Base-by-base conservation (phyloP, 2,888 invertebrate species). In the Pollenia amentaria region DNA sequence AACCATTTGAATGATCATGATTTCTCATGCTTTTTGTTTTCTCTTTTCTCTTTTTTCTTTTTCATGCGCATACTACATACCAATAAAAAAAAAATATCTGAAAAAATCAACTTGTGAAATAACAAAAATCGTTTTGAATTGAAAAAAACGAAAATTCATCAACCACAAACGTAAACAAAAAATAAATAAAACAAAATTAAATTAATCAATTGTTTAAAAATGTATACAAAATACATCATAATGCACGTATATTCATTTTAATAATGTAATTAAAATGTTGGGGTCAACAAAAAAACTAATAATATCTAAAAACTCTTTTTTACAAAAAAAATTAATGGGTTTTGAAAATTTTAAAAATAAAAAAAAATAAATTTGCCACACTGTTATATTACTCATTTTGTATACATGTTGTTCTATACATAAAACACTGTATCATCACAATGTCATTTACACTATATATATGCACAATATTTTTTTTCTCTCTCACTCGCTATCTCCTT, bases 51-150 rank as follows among this genome's bases (percentile, higher is more conserved):
- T 91, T 92, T 90, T 92, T 91, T 91, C 90, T 90, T 90, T 91
- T 92, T 85, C 86, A 91, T 92, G 91, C 89, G 91, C 91, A 91
- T 92, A 91, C 90, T 90, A 90, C 91, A 91, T 92, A 90, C 89
- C 90, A 90, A 89, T 89, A 60, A 88, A 88, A 88, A 77, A 77
- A 80, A 79, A n/a, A 80, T 81, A 64, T 81, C 83, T 84, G 11
- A 70, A 88, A 46, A 88, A 84, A 79, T 86, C 83, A 64, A 85
- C 79, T 80, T 80, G 79, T 87, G 87, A 85, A 86, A 85, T 85
- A 87, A 88, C 72, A 87, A 87, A 78, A 67, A 73, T 73, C 67
- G 67, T 69, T 70, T 65, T 51, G 88, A 81, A 85, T 77, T 29
- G 29, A 29, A 21, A 87, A 86, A 89, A 89, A 79, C 85, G 80